phyloP scores from a whole-genome alignment of 2,797 vertebrate species.

The Neopelma chrysocephalum region DNA sequence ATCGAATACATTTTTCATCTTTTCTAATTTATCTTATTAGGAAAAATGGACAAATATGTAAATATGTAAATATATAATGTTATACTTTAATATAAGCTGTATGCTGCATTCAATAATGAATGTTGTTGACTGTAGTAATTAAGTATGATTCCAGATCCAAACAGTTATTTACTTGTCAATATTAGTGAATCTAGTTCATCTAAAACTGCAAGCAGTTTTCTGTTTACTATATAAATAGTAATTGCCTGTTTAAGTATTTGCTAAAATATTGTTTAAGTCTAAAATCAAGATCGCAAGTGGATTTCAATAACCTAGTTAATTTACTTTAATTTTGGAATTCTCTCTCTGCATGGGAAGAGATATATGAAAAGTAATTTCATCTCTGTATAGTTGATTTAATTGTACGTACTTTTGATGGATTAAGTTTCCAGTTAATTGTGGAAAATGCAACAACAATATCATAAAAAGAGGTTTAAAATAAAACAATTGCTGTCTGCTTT shows the following conservation, averaged over 20 bases:
- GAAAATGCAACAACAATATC: constrained; percentile 17
- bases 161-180: constrained; percentile 27
- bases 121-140: constrained; percentile 31
- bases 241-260: constrained; percentile 32
- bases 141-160: constrained; percentile 8
- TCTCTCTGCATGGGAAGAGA: constrained; percentile 62
- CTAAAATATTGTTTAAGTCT: constrained; percentile 50
- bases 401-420: constrained; percentile 64
- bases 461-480: constrained; percentile 45
- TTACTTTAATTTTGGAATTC: constrained; percentile 60
- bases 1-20: background rate
- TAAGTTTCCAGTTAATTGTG: constrained; percentile 68
- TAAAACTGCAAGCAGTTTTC: constrained; percentile 14
- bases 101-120: constrained; percentile 1
- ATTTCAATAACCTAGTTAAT: constrained; percentile 62
- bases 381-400: constrained; percentile 66
- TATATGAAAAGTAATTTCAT: constrained; percentile 72
- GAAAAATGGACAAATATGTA: background rate
- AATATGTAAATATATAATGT: background rate
- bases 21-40: background rate
- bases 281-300: constrained; percentile 47
- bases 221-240: constrained; percentile 42
- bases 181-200: constrained; percentile 11
- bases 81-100: background rate
- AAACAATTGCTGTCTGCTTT: constrained; percentile 29